phyloP scores from a whole-genome alignment of 2,888 invertebrate genomes.

The Spodoptera exigua region DNA sequence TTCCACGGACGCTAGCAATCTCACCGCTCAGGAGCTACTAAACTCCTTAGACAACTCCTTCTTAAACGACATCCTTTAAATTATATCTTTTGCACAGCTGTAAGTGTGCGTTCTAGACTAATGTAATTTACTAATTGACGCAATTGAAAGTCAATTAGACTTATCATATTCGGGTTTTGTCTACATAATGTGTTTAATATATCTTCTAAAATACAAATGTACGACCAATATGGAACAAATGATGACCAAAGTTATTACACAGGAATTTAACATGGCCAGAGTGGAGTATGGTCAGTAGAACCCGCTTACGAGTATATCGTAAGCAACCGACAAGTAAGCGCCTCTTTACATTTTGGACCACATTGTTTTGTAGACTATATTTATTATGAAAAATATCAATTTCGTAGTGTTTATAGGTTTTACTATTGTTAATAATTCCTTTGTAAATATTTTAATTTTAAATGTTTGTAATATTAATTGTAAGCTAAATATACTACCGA shows the following conservation, averaged over 20 bases:
- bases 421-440: conserved; percentile 82
- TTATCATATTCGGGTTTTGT: conserved; percentile 60
- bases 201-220: conserved; percentile 54
- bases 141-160: conserved; percentile 65
- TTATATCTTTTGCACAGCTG: conserved; percentile 29
- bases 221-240: conserved; percentile 78
- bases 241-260: conserved; percentile 84
- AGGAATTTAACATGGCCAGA: conserved; percentile 75
- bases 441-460: conserved; percentile 84
- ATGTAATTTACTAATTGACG: conserved; percentile 60
- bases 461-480: conserved; percentile 73
- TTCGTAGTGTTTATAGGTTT: conserved; percentile 85
- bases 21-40: conserved; percentile 94
- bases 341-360: conserved; percentile 77
- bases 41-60: conserved; percentile 95
- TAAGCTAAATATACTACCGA: conserved; percentile 63
- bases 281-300: conserved; percentile 43
- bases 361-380: conserved; percentile 84
- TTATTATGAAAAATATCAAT: conserved; percentile 84
- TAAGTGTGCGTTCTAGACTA: conserved; percentile 49
- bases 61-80: conserved; percentile 90
- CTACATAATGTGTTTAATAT: conserved; percentile 55
- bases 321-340: conserved; percentile 66
- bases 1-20: conserved; percentile 92
- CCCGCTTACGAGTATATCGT: conserved; percentile 31